Percentiles rank a stretch among this genome's conserved stretches.
Conservation (phyloP, 2,797 vertebrate species). For the Danio albolineatus region DNA sequence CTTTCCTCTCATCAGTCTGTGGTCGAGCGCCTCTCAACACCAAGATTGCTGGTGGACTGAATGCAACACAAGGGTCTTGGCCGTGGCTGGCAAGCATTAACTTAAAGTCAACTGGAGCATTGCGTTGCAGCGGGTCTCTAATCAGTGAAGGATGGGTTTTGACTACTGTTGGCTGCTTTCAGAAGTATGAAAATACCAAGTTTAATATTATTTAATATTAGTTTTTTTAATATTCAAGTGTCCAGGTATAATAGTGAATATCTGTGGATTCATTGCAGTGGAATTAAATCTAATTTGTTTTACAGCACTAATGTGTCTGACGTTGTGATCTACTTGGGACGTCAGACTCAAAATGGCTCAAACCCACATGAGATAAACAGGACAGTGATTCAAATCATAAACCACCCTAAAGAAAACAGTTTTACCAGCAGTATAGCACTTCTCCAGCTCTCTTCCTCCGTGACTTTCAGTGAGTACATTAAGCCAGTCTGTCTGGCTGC, state of each 20-base stretch:
- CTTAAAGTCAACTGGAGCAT: accelerated
- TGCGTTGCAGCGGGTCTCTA: constrained; percentile 72
- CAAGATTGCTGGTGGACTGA: constrained; percentile 68
- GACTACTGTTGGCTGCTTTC: constrained; percentile 56
- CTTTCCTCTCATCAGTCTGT: constrained; percentile 63
- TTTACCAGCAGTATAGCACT: constrained; percentile 3
- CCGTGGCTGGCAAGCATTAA: constrained; percentile 74
- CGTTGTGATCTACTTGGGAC: background rate
- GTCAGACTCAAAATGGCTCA: background rate
- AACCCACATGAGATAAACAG: constrained; percentile 16
- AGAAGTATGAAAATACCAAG: too few species aligned
- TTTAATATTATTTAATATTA: too few species aligned
- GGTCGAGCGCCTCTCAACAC: constrained; percentile 62
- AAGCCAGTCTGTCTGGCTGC: constrained; percentile 42
- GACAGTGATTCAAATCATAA: constrained; percentile 6
- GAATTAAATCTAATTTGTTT: background rate
- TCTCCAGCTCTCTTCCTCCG: constrained; percentile 1
- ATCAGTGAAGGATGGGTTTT: constrained; percentile 71
- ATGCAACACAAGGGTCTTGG: constrained; percentile 58
- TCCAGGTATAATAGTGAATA: too few species aligned
- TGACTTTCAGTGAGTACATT: background rate
- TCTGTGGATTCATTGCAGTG: too few species aligned
- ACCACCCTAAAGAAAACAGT: background rate
- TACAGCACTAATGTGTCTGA: background rate
- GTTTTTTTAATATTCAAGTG: background rate